phyloP scores from a whole-genome alignment of 2,888 invertebrate genomes.

The Polydrusus pterygomalis region DNA sequence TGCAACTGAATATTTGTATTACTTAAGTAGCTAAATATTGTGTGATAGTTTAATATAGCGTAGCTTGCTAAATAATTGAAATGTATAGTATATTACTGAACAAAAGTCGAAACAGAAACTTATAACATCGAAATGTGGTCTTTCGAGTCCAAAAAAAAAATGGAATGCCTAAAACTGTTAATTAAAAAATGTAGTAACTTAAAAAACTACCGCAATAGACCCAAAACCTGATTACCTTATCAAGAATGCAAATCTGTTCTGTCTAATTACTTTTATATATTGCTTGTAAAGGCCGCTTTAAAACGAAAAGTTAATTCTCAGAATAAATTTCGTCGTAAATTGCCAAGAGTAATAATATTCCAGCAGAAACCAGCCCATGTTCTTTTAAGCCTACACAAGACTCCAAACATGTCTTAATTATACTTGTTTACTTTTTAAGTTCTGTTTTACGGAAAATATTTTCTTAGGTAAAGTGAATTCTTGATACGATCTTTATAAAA shows the following conservation, averaged over 20 bases:
- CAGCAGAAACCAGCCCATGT: conserved; percentile 31
- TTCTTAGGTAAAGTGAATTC: conserved; percentile 32
- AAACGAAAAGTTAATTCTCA: conserved; percentile 32
- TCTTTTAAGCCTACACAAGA: conserved; percentile 31
- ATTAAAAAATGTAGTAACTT: background rate
- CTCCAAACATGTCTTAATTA: conserved; percentile 45
- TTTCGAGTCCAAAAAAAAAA: too few species aligned
- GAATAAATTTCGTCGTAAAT: conserved; percentile 37
- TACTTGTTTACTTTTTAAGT: conserved; percentile 29
- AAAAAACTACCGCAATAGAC: background rate
- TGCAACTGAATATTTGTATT: too few species aligned
- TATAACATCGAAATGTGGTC: too few species aligned
- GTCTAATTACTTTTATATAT: conserved; percentile 33
- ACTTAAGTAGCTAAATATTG: too few species aligned
- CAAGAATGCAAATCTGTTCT: conserved; percentile 27
- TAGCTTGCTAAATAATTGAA: too few species aligned
- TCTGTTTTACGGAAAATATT: conserved; percentile 16
- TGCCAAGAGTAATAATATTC: conserved; percentile 42
- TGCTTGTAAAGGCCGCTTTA: conserved; percentile 30
- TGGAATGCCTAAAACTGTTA: too few species aligned
- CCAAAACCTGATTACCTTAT: background rate
- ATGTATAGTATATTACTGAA: too few species aligned
- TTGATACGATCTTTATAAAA: conserved; percentile 37
- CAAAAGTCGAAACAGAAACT: too few species aligned
- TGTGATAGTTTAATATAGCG: too few species aligned